A percentile compares a stretch with the other conserved stretches of the same genome.
These are phyloP conservation scores for Cisticola juncidis DNA, from an alignment of 2,113 vertebrate genomes.

Conservation along the genomic window DNA sequence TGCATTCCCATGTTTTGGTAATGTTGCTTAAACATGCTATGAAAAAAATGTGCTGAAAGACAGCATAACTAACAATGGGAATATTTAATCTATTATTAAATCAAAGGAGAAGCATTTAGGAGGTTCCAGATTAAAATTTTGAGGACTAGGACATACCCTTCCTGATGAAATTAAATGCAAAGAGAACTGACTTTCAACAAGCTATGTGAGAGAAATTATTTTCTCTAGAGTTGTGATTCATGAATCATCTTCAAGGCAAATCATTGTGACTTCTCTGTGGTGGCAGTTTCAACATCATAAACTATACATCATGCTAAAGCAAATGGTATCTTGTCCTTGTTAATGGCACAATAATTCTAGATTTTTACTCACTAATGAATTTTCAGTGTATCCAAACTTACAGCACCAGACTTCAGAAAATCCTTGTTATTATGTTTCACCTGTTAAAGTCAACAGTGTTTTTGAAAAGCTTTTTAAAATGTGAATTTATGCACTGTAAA, in stretches of 20 bases:
- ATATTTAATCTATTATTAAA: neutral
- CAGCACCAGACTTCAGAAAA: neutral
- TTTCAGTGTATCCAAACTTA: neutral
- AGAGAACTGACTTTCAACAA: neutral
- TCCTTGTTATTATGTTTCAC: constrained; percentile 12
- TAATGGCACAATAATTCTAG: neutral
- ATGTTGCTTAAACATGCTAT: neutral
- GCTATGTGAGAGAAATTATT: neutral
- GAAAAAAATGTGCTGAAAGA: neutral
- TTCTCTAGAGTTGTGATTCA: constrained; percentile 16
- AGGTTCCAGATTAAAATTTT: neutral
- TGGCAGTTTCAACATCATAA: constrained; percentile 36
- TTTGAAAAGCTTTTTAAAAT: constrained; percentile 38
- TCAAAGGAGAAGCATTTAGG: neutral
- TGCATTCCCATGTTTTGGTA: neutral
- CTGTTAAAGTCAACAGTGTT: constrained; percentile 3
- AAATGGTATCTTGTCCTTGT: neutral
- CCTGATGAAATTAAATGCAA: neutral
- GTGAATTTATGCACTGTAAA: constrained; percentile 38
- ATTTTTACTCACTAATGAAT: constrained; percentile 22
- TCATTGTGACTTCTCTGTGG: constrained; percentile 7
- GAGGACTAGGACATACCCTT: neutral
- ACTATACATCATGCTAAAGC: constrained; percentile 33
- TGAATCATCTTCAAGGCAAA: constrained; percentile 56
- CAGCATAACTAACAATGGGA: neutral